Conservation (phyloP, 2,888 invertebrate species). For the Lepidochrysops patricia region DNA sequence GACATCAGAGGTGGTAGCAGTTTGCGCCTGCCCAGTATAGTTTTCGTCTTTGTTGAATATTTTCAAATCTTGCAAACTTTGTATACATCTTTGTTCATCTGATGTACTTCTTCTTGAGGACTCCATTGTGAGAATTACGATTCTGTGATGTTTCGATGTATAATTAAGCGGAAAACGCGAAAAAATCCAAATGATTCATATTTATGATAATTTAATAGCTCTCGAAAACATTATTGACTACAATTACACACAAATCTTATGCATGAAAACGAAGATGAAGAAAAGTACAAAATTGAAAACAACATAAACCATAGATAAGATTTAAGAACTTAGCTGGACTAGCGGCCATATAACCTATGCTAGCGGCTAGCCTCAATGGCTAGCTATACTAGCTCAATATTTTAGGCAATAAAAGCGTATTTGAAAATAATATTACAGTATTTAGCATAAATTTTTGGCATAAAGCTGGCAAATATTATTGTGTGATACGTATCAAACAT, state of each 20-base stretch:
- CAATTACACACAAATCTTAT: conserved; percentile 23
- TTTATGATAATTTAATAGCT: conserved; percentile 28
- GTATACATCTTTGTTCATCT: conserved; percentile 63
- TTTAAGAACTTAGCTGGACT: too few species aligned
- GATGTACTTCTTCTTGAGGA: conserved; percentile 55
- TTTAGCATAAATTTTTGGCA: too few species aligned
- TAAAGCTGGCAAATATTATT: too few species aligned
- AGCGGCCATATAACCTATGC: too few species aligned
- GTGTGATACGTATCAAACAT: too few species aligned
- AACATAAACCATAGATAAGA: conserved; percentile 2
- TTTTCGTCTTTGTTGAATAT: conserved; percentile 66
- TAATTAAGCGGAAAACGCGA: conserved; percentile 19
- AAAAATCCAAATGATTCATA: conserved; percentile 33
- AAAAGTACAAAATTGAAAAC: conserved; percentile 15
- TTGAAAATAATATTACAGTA: too few species aligned
- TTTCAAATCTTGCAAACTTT: conserved; percentile 70
- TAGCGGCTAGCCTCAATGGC: too few species aligned
- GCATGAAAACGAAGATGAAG: conserved; percentile 25
- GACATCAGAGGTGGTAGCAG: conserved; percentile 50
- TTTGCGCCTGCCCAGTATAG: conserved; percentile 69
- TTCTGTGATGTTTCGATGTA: neutral
- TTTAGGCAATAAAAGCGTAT: too few species aligned
- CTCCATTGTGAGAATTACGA: conserved; percentile 40
- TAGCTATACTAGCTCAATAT: too few species aligned
- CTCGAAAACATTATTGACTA: conserved; percentile 31